Base-by-base conservation (phyloP, 2,113 vertebrate genomes). In the Calyptommatus sinebrachiatus region DNA sequence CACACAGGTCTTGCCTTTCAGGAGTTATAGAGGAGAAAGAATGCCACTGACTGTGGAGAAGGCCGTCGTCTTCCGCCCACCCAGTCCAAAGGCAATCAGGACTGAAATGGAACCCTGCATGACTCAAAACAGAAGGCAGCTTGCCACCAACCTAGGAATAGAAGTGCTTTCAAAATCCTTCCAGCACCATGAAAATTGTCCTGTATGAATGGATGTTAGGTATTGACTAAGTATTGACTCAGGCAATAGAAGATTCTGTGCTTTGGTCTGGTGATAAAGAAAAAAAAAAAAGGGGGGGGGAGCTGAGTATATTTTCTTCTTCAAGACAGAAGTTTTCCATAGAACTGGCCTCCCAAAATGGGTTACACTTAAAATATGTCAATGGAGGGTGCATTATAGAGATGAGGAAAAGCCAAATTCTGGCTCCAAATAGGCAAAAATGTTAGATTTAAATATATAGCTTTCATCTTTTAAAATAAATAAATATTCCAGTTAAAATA, bases 41-140 rank as follows among this genome's bases (percentile, higher is more conserved):
- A 46, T 57, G 22, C n/a, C 73, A 48, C 66, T 70, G 66, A 76
- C 22, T 29, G 65, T 61, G 53, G 66, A 62, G 24, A 35, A 61
- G n/a, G 8, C 29, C 14, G 6, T 35, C 77, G 70, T 70, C 77
- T 53, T 78, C 67, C 45, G 77, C 79, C 79, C 79, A 76, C 79
- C 73, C 79, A 81, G 48, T 73, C 66, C 73, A 31, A 31, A 81
- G 65, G 53, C 65, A 75, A 66, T n/a, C 11, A n/a, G 53, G 72
- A 48, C 79, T 69, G 79, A 81, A 81, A 81, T 76, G 73, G 65
- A 70, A 81, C 66, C 79, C 67, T 61, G 65, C 35, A 26, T 69
- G 79, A 81, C 73, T 69, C 73, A 61, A 72, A 81, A 81, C 70
- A 81, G 79, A 81, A 81, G 79, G 79, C 73, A 76, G 66, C n/a